A percentile compares a stretch with the other conserved stretches of the same genome.
Conservation (phyloP, 2,797 vertebrate genomes). For the Pseudochaenichthys georgianus region DNA sequence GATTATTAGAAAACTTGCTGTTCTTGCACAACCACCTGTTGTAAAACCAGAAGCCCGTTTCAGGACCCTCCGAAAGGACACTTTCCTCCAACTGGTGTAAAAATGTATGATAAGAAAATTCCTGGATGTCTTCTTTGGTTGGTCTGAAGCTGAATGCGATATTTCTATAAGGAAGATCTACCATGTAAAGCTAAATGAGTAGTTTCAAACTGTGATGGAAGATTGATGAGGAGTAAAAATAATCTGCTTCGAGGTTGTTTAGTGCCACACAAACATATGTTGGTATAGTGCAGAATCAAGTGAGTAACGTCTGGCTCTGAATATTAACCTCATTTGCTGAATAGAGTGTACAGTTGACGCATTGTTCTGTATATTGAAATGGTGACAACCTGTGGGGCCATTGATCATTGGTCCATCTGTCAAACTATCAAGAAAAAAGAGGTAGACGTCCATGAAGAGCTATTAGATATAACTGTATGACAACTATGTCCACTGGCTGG, state of each 20-base stretch:
- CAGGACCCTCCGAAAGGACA: conserved; percentile 48
- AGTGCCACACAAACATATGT: no score
- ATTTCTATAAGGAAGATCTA: not conserved
- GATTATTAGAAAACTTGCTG: conserved; percentile 45
- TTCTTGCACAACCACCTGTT: conserved; percentile 40
- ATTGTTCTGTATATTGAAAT: not conserved
- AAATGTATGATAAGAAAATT: not conserved
- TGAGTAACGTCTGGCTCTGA: no score
- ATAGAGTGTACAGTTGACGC: not conserved
- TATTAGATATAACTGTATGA: not conserved
- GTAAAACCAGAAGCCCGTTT: conserved; percentile 50
- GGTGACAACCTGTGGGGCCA: not conserved
- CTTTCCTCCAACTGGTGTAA: conserved; percentile 19
- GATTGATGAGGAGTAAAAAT: not conserved
- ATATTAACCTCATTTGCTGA: not conserved
- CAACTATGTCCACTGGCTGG: not conserved
- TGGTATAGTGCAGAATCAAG: no score
- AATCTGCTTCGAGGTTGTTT: not conserved
- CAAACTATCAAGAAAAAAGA: no score
- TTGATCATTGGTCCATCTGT: not conserved
- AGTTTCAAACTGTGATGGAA: not conserved
- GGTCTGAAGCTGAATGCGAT: conserved; percentile 21
- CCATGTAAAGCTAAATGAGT: conserved; percentile 1
- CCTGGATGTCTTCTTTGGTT: not conserved
- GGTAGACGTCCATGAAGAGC: not conserved